Base-by-base conservation (phyloP, 2,113 vertebrate species). In the Candoia aspera region DNA sequence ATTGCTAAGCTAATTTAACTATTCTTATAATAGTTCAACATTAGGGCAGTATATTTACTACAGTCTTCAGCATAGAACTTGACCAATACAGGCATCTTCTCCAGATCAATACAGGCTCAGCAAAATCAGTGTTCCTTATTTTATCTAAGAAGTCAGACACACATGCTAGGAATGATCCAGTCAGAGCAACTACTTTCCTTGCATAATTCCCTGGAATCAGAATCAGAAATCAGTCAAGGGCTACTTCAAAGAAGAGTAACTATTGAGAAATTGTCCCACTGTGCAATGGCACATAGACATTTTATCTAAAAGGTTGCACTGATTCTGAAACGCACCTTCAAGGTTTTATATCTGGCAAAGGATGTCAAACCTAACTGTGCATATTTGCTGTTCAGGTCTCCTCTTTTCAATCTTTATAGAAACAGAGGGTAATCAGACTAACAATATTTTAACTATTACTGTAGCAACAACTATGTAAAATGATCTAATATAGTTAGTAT, bases 281-380 rank as follows among this genome's bases (percentile, higher is more conserved):
- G 88, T 46, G 64, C 79, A 86, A 89, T 3, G 2, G 19, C 85
- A 94, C 55, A 21, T 53, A 93, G 79, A 91, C 94, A 92, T 24
- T 73, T 21, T 90, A 91, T 55, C 85, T 59, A 73, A 92, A 92
- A 93, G 94, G 84, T 29, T 46, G 46, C 26, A 49, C 13, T 55
- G 37, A 8, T 86, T 92, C 86, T 88, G 24, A n/a, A 93, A 86
- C 2, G 54, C 0, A 2, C 42, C 42, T 79, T 68, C 37, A 23
- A 92, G 86, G 11, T 21, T 58, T 0, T 5, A 64, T 0, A 84
- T 21, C 37, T 92, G 91, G 68, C 46, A 84, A 3, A 84, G 24
- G 3, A 10, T 24, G 15, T 15, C 59, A 87, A 58, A 54, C 23
- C 62, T 88, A 29, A 33, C 57, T 29, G 24, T 4, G 10, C 29